Evolutionary conservation across 2,113 vertebrate species (phyloP).

Genomic region (Dinomys branickii): DNA sequence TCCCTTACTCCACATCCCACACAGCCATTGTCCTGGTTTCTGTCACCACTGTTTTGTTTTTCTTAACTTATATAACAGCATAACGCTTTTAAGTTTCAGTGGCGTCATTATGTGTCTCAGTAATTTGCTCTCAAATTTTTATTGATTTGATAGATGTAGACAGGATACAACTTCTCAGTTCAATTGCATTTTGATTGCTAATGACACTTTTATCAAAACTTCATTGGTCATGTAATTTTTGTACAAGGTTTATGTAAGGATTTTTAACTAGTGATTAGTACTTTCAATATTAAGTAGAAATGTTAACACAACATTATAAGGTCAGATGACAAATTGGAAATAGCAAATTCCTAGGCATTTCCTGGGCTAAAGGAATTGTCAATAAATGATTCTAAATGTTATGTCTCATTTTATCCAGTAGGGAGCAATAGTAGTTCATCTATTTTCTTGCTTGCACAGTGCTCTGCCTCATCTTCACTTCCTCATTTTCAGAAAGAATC

Average conservation of each 20-base stretch:
- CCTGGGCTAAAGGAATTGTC: neutral
- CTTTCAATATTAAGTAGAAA: slow-evolving; percentile 15
- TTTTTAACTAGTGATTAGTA: neutral
- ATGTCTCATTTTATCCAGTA: slow-evolving; percentile 65
- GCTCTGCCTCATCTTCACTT: neutral
- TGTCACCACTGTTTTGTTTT: too few relatives aligned
- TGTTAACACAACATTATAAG: neutral
- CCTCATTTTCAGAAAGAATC: neutral
- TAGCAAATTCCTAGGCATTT: neutral
- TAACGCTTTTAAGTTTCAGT: neutral
- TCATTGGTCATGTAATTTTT: neutral
- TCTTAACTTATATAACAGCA: neutral
- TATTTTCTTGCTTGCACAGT: neutral
- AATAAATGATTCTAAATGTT: neutral
- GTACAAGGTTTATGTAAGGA: neutral
- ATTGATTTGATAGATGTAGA: neutral
- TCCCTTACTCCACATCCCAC: neutral
- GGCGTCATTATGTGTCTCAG: neutral
- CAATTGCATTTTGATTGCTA: slow-evolving; percentile 12
- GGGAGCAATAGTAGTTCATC: slow-evolving; percentile 67
- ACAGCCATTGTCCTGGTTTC: neutral
- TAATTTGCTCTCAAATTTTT: neutral
- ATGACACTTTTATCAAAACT: neutral
- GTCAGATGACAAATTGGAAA: neutral
- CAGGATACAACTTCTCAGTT: neutral